These are phyloP conservation scores for Chauna torquata DNA, from an alignment of 2,113 vertebrate genomes.

Conservation along the genomic window DNA sequence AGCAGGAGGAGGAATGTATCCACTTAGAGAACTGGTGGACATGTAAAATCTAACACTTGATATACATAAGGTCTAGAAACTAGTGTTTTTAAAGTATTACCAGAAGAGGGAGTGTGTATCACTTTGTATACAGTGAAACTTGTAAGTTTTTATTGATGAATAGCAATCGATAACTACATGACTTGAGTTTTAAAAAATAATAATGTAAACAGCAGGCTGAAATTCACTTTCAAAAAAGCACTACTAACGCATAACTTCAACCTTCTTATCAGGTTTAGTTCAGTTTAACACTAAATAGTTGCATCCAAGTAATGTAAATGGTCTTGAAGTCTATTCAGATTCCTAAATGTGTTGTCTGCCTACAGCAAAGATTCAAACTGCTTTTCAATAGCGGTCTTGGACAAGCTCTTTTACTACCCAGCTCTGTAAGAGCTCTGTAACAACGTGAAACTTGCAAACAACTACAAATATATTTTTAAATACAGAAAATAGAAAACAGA, in stretches of 20 bases:
- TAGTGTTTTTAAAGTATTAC: conserved; percentile 39
- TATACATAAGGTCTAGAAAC: background rate
- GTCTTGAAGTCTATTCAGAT: background rate
- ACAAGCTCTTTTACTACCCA: background rate
- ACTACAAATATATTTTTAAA: background rate
- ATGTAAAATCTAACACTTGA: background rate
- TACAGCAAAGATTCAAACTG: background rate
- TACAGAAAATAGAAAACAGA: background rate
- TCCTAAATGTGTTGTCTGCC: background rate
- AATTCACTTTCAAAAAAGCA: background rate
- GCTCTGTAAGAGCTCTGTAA: background rate
- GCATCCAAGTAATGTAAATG: background rate
- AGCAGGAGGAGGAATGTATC: background rate
- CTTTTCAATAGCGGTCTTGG: background rate
- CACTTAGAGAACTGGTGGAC: too few relatives aligned
- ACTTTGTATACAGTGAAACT: background rate
- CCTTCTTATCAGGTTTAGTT: background rate
- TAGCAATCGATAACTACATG: background rate
- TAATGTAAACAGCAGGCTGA: background rate
- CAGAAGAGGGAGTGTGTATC: conserved; percentile 66
- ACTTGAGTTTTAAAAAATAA: background rate
- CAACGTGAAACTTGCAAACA: background rate
- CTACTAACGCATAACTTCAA: background rate
- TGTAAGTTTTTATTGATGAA: background rate
- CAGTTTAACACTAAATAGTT: background rate